phyloP scores from a whole-genome alignment of 2,888 invertebrate genomes.

The Brachypalpus laphriformis region DNA sequence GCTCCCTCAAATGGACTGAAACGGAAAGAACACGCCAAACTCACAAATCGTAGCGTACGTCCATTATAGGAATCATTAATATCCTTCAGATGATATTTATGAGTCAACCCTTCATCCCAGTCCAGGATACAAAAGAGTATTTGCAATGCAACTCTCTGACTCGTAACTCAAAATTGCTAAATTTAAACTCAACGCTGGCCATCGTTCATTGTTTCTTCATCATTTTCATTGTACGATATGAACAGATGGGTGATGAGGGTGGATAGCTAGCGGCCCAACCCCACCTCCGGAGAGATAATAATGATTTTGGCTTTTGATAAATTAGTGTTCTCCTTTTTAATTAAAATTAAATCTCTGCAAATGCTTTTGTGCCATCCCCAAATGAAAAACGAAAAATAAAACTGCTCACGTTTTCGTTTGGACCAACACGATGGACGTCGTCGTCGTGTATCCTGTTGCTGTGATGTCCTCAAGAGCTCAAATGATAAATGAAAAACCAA shows the following conservation, averaged over 20 bases:
- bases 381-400: neutral
- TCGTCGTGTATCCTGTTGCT: conserved; percentile 42
- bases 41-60: conserved; percentile 58
- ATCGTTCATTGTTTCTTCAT: conserved; percentile 53
- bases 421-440: neutral
- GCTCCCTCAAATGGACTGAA: conserved; percentile 63
- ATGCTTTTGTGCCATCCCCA: conserved; percentile 27
- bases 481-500: conserved; percentile 70
- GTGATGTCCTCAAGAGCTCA: conserved; percentile 20
- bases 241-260: conserved; percentile 34
- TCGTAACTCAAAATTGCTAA: conserved; percentile 45
- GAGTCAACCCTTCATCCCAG: conserved; percentile 55
- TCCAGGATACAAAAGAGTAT: conserved; percentile 22
- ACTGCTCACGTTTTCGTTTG: conserved; percentile 22
- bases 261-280: neutral
- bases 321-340: conserved; percentile 72
- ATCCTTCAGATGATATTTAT: conserved; percentile 72
- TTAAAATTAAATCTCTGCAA: conserved; percentile 71
- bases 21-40: neutral
- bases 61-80: conserved; percentile 70
- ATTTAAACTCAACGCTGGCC: conserved; percentile 35
- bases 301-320: conserved; percentile 70
- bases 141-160: conserved; percentile 50
- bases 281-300: conserved; percentile 47
- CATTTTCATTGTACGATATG: conserved; percentile 37